A percentile compares a stretch with the other conserved stretches of the same genome.
These are phyloP conservation scores for Periphyllus acericola DNA, from an alignment of 2,888 invertebrate genomes.

Conservation along the genomic window DNA sequence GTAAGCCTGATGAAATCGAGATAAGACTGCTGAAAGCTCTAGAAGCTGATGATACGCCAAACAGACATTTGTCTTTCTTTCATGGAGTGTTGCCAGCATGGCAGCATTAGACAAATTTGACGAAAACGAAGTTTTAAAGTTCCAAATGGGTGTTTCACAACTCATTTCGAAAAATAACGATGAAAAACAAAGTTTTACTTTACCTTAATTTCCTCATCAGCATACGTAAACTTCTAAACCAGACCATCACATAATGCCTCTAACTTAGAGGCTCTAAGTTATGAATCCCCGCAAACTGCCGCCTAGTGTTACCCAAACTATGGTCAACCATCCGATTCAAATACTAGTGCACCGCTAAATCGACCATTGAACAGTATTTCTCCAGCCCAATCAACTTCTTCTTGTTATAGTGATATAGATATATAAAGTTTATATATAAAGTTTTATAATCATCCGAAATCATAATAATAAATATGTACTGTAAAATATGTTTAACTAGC, in stretches of 20 bases:
- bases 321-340: slow-evolving; percentile 30
- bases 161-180: slow-evolving; percentile 62
- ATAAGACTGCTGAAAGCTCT: slow-evolving; percentile 22
- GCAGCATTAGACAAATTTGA: slow-evolving; percentile 62
- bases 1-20: slow-evolving; percentile 2
- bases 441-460: too few relatives aligned
- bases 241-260: slow-evolving; percentile 10
- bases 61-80: slow-evolving; percentile 61
- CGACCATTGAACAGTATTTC: slow-evolving; percentile 27
- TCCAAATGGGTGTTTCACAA: slow-evolving; percentile 63
- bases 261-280: neutral
- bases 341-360: slow-evolving; percentile 16
- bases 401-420: slow-evolving; percentile 23
- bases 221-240: slow-evolving; percentile 13
- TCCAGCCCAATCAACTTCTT: slow-evolving; percentile 32
- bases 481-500: too few relatives aligned
- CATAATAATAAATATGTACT: too few relatives aligned
- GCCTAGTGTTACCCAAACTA: slow-evolving; percentile 27
- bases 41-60: slow-evolving; percentile 22
- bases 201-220: slow-evolving; percentile 6
- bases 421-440: too few relatives aligned
- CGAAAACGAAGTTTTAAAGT: slow-evolving; percentile 62
- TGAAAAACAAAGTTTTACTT: slow-evolving; percentile 32
- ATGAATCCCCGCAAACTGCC: slow-evolving; percentile 32
- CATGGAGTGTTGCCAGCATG: slow-evolving; percentile 62